phyloP scores from a whole-genome alignment of 2,797 vertebrate species.

The Moxostoma hubbsi region DNA sequence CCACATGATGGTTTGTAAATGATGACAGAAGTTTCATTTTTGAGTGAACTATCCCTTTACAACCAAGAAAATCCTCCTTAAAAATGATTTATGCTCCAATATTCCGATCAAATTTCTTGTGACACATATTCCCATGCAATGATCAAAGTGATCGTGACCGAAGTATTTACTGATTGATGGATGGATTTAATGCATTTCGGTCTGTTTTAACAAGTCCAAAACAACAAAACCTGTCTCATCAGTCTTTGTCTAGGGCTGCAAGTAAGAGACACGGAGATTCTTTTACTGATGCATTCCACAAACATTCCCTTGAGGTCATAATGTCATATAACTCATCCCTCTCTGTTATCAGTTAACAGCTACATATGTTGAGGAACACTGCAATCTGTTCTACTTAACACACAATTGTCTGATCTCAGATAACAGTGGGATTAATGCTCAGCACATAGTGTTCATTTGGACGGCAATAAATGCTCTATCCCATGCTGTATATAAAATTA shows the following conservation, averaged over 20 bases:
- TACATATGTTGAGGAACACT: constrained; percentile 66
- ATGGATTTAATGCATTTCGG: constrained; percentile 40
- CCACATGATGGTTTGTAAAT: no score
- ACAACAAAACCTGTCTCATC: constrained; percentile 40
- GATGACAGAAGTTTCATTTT: no score
- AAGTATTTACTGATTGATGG: constrained; percentile 30
- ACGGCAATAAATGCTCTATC: neutral
- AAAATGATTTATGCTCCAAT: neutral
- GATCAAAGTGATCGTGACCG: neutral
- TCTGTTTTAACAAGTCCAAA: constrained; percentile 39
- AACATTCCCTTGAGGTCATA: constrained; percentile 67
- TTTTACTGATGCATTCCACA: constrained; percentile 68
- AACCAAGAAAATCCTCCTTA: neutral
- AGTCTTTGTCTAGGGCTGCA: constrained; percentile 46
- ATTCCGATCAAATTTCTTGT: neutral
- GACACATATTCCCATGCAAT: neutral
- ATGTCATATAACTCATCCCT: constrained; percentile 64
- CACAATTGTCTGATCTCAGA: constrained; percentile 42
- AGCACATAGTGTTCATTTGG: neutral
- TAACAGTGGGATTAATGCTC: constrained; percentile 15
- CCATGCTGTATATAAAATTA: neutral
- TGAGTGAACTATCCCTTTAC: no score
- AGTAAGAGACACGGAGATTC: constrained; percentile 37
- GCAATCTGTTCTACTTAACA: constrained; percentile 54
- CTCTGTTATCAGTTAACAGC: constrained; percentile 49